These are phyloP conservation scores for Imbricaverruca yamaguchii DNA, from an alignment of 2,888 invertebrate species.

Conservation along the genomic window DNA sequence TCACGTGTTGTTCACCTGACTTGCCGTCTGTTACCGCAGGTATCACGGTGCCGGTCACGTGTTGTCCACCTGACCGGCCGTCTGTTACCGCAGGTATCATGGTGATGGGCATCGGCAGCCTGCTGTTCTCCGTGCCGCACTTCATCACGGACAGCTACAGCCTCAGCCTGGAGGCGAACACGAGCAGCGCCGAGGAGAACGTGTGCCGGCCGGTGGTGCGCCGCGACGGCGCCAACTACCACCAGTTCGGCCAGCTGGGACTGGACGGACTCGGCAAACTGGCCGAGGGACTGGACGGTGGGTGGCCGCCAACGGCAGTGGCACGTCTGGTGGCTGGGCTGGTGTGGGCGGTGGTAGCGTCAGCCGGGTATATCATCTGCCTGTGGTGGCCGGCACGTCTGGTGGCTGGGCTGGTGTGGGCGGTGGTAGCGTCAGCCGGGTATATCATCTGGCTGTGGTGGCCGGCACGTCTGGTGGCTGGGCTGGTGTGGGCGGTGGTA, in stretches of 20 bases:
- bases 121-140: constrained; percentile 88
- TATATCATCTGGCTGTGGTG: too few relatives aligned
- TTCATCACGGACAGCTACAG: constrained; percentile 46
- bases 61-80: constrained; percentile 74
- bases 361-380: too few relatives aligned
- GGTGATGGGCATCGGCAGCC: constrained; percentile 86
- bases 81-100: constrained; percentile 80
- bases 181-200: constrained; percentile 57
- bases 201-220: constrained; percentile 67
- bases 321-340: too few relatives aligned
- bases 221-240: constrained; percentile 49
- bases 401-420: too few relatives aligned
- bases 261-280: constrained; percentile 4
- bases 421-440: too few relatives aligned
- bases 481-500: too few relatives aligned
- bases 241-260: constrained; percentile 31
- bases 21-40: constrained; percentile 83
- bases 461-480: too few relatives aligned
- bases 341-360: too few relatives aligned
- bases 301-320: background rate
- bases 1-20: constrained; percentile 75
- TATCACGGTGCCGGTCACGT: constrained; percentile 62
- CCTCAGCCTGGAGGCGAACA: constrained; percentile 48
- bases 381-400: too few relatives aligned
- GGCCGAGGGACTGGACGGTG: constrained; percentile 15